phyloP scores from a whole-genome alignment of 2,113 vertebrate genomes.

The Thryonomys swinderianus region DNA sequence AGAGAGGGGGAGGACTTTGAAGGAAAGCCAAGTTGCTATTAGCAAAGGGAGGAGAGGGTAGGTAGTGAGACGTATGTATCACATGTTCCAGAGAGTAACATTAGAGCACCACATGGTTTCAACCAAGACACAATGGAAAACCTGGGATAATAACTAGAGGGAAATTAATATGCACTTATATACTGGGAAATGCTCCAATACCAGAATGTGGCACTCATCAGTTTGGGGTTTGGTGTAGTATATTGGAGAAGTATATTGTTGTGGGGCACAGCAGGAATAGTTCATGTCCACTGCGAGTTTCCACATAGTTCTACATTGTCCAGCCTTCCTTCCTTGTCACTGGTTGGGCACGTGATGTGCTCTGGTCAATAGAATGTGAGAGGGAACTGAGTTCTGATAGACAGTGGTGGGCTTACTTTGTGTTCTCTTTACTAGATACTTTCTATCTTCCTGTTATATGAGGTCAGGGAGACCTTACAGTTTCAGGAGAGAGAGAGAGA shows the following conservation, averaged over 20 bases:
- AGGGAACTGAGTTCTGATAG: background rate
- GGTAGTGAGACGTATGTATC: too few relatives aligned
- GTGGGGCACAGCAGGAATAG: background rate
- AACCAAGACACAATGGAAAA: background rate
- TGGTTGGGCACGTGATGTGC: background rate
- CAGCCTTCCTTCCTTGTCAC: background rate
- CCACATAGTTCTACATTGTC: accelerated
- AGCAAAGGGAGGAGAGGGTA: background rate
- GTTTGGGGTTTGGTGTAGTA: background rate
- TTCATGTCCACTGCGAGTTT: background rate
- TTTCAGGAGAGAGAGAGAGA: background rate
- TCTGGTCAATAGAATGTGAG: background rate
- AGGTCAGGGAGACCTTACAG: background rate
- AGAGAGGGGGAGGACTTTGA: background rate
- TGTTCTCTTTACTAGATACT: background rate
- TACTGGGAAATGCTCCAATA: too few relatives aligned
- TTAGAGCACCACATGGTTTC: background rate
- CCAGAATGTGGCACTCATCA: background rate
- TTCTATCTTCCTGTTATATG: background rate
- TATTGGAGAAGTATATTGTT: background rate
- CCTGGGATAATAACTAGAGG: background rate
- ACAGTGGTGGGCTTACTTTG: background rate
- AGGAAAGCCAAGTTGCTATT: background rate
- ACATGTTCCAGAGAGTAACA: background rate
- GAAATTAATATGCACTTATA: background rate